phyloP scores from a whole-genome alignment of 2,888 invertebrate species.

The Ennomos fuscantarius region DNA sequence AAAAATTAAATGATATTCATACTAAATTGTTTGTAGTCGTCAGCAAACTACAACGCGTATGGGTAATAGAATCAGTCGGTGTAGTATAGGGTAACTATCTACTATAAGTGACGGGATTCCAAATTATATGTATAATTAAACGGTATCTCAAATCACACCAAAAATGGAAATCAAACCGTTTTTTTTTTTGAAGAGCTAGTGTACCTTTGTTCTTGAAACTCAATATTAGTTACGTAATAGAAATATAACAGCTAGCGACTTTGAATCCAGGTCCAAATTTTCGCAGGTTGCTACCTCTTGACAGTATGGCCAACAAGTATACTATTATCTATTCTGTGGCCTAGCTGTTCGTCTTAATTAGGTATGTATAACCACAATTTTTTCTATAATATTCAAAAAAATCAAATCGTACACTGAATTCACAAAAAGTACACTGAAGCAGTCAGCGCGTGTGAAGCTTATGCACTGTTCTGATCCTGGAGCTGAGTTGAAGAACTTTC shows the following conservation, averaged over 20 bases:
- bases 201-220: too few species aligned
- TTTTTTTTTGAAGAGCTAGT: too few species aligned
- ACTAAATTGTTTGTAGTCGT: constrained; percentile 16
- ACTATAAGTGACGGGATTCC: constrained; percentile 10
- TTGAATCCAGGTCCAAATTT: too few species aligned
- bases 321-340: too few species aligned
- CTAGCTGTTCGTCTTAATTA: too few species aligned
- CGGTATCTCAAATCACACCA: constrained; percentile 10
- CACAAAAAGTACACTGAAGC: constrained; percentile 1
- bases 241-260: not conserved
- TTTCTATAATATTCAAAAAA: too few species aligned
- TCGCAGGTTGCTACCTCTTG: too few species aligned
- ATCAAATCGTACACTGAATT: too few species aligned
- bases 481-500: constrained; percentile 65
- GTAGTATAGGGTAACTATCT: constrained; percentile 21
- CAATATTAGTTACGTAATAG: too few species aligned
- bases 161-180: not conserved
- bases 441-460: constrained; percentile 43
- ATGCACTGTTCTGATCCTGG: constrained; percentile 27
- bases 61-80: constrained; percentile 24
- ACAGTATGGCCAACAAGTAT: too few species aligned
- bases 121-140: not conserved
- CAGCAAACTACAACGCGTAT: constrained; percentile 23
- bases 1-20: not conserved
- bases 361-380: too few species aligned